A percentile compares a stretch with the other conserved stretches of the same genome.
Conservation (phyloP, 1,140 invertebrate genomes). For the Samia ricini region DNA sequence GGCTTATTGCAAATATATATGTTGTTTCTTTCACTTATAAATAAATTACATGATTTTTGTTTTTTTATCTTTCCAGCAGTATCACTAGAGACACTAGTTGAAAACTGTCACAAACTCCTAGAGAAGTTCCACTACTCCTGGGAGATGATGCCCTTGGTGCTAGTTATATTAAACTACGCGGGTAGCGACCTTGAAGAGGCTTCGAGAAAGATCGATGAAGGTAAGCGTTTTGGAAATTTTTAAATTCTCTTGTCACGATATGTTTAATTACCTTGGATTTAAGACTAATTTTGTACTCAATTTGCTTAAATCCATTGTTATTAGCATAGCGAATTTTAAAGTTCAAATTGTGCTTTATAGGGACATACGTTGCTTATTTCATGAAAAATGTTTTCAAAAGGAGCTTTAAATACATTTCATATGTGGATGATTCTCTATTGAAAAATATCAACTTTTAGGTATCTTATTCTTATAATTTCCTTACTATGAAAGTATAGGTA, state of each 20-base stretch:
- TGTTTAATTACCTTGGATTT: constrained; percentile 11
- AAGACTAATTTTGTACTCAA: not conserved
- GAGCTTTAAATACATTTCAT: too few species aligned
- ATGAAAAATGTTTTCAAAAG: too few species aligned
- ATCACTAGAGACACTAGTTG: constrained; percentile 80
- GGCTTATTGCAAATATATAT: too few species aligned
- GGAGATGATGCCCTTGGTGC: constrained; percentile 85
- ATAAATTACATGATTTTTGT: not conserved
- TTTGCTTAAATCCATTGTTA: not conserved
- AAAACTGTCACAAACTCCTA: constrained; percentile 83
- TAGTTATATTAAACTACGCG: constrained; percentile 84
- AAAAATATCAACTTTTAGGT: too few species aligned
- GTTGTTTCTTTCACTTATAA: too few species aligned
- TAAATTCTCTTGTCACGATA: not conserved
- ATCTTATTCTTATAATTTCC: too few species aligned
- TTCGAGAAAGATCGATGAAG: constrained; percentile 83
- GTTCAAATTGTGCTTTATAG: too few species aligned
- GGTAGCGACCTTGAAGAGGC: constrained; percentile 83
- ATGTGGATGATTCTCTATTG: too few species aligned
- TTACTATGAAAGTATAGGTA: too few species aligned
- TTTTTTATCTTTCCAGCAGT: constrained; percentile 54
- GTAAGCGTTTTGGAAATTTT: constrained; percentile 67
- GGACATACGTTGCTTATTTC: not conserved
- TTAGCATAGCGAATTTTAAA: not conserved
- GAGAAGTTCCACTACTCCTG: constrained; percentile 84